Evolutionary conservation across 2,797 vertebrate genomes (phyloP), one percentile per base, ranked within the genome.

Genomic region (Novumbra hubbsi): DNA sequence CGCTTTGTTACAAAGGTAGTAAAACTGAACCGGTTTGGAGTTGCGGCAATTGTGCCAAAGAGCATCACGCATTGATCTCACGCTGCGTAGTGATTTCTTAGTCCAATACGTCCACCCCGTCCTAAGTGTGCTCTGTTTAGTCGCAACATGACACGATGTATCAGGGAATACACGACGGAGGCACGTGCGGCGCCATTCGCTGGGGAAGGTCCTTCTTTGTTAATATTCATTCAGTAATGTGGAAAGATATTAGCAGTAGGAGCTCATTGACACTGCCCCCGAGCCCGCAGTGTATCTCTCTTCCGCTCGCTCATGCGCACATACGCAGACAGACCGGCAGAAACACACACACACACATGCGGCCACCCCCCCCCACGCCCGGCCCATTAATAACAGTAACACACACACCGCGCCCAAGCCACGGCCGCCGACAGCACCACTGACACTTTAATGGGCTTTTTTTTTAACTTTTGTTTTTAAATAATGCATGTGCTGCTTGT

Each of bases 401-500:
- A 88, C 86, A 27, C 83, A 85, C 83, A 78, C 87, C 76, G 81
- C 84, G 83, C 85, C 86, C 87, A 21, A 80, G 83, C 85, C 84
- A 76, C 21, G 15, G 52, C 84, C 75, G 86, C 90, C 88, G 80
- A 85, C 84, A 89, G 88, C 90, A 86, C 45, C 77, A 71, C 88
- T 89, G 89, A 90, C 90, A 92, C 90, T 91, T 91, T 90, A 91
- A 93, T 90, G 90, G 89, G 78, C 87, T 45, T 45, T 89, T 90
- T 92, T 78, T 92, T 78, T 68, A 62, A 70, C 69, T 76, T 89
- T 91, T 83, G 87, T 90, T 89, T 68, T 90, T 93, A 90, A 92
- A 93, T 93, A 92, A 93, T 92, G 84, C 85, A 93, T 91, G 89
- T 86, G 88, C 83, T 90, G 81, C 89, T 86, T 86, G 88, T 89